phyloP scores from a whole-genome alignment of 2,888 invertebrate genomes.

The Mythimna pallens region DNA sequence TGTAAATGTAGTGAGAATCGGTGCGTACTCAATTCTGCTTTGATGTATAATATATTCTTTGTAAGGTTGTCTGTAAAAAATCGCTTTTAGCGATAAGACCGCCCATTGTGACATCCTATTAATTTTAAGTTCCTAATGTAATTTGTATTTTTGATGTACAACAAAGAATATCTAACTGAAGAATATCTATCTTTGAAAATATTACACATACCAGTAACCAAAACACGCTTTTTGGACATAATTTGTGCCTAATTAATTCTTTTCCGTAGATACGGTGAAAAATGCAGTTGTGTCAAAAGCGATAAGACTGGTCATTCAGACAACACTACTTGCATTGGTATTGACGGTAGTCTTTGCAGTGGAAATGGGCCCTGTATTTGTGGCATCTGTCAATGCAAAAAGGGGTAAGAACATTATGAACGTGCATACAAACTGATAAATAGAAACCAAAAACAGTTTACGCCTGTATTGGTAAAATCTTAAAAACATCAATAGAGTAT shows the following conservation, averaged over 20 bases:
- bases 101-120: too few species aligned
- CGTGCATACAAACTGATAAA: not conserved
- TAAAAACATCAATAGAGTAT: not conserved
- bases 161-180: too few species aligned
- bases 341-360: conserved; percentile 74
- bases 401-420: conserved; percentile 69
- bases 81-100: too few species aligned
- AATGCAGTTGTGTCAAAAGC: conserved; percentile 71
- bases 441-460: not conserved
- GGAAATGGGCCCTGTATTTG: conserved; percentile 89
- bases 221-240: not conserved
- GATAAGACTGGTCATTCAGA: conserved; percentile 44
- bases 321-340: conserved; percentile 66
- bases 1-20: conserved; percentile 74
- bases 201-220: not conserved
- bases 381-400: conserved; percentile 91
- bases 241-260: not conserved
- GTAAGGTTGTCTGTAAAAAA: too few species aligned
- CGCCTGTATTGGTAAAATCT: not conserved
- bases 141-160: too few species aligned
- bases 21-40: conserved; percentile 7
- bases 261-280: conserved; percentile 73
- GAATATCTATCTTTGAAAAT: too few species aligned
- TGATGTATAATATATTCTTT: not conserved
- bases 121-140: too few species aligned